These are phyloP conservation scores for Sarcophaga caerulescens DNA, from an alignment of 2,888 invertebrate genomes.

Conservation along the genomic window DNA sequence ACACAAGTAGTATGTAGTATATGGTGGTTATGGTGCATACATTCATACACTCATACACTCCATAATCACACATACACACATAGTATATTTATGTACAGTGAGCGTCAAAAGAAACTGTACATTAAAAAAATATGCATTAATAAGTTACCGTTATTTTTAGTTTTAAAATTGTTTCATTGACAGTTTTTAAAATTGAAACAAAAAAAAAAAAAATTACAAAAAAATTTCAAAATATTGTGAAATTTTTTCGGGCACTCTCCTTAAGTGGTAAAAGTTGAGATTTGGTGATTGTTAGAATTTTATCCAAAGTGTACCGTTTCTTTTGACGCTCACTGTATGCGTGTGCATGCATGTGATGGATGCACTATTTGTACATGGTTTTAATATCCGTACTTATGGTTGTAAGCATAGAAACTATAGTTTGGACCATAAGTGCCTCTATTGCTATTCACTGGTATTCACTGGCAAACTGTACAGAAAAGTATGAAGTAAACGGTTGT, in stretches of 20 bases:
- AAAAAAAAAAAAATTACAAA: too few species aligned
- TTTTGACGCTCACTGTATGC: background rate
- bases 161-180: too few species aligned
- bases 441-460: slow-evolving; percentile 1
- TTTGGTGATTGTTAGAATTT: too few species aligned
- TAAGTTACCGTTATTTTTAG: too few species aligned
- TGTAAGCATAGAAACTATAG: slow-evolving; percentile 37
- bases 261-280: too few species aligned
- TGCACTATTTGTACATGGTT: background rate
- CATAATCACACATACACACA: background rate
- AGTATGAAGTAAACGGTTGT: background rate
- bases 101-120: too few species aligned
- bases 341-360: background rate
- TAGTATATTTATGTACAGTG: background rate
- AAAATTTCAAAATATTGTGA: too few species aligned
- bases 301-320: too few species aligned
- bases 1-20: slow-evolving; percentile 19
- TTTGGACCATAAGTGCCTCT: slow-evolving; percentile 57
- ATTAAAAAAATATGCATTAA: too few species aligned
- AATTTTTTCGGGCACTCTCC: too few species aligned
- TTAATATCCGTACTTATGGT: background rate
- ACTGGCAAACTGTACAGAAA: background rate
- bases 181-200: too few species aligned
- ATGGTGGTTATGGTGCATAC: background rate
- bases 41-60: background rate